Base-by-base conservation (phyloP, 1,140 invertebrate species). In the Sarcophaga peregrina region DNA sequence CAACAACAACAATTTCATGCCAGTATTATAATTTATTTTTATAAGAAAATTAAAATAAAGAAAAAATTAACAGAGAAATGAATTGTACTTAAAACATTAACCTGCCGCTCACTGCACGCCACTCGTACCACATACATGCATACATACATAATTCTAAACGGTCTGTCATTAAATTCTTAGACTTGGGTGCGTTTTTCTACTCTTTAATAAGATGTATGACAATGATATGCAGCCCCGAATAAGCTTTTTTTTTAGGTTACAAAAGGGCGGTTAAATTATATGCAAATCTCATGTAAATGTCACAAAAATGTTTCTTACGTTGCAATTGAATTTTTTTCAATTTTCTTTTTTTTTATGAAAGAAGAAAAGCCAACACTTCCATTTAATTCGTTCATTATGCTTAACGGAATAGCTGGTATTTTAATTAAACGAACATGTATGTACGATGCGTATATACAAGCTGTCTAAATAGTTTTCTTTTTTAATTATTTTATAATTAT, bases 251-350 rank as follows among this genome's bases (percentile, higher is more conserved):
- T 58, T 13, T 58, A 8, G 54, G 54, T 58, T 15, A 58, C 25
- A 37, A 37, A 37, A 58, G n/a, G 54, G 54, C 54, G 54, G 15
- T 15, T 58, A n/a, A 58, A 58, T 58, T 58, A n/a, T 58, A 58
- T 58, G 54, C 54, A 58, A 58, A 58, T 58, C 54, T 58, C 54
- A 58, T 58, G 54, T 58, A 58, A 58, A 58, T 58, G 54, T 58
- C 54, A 58, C 54, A 58, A 58, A n/a, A 58, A n/a, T 58, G 6
- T 15, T 54, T 15, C 15, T 58, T 2, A 58, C 15, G 54, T 37
- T 37, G 25, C 25, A 37, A 37, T 37, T 37, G 25, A 58, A 52
- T 10, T 10, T 52, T 52, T 13, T 52, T 3, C 5, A 52, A 58
- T 58, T 58, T 58, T n/a, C n/a, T n/a, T 37, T 37, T 37, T 37